Evolutionary conservation across 2,888 invertebrate species (phyloP), one percentile per base, ranked within the genome.

Genomic region (Hydroisotoma schaefferi): DNA sequence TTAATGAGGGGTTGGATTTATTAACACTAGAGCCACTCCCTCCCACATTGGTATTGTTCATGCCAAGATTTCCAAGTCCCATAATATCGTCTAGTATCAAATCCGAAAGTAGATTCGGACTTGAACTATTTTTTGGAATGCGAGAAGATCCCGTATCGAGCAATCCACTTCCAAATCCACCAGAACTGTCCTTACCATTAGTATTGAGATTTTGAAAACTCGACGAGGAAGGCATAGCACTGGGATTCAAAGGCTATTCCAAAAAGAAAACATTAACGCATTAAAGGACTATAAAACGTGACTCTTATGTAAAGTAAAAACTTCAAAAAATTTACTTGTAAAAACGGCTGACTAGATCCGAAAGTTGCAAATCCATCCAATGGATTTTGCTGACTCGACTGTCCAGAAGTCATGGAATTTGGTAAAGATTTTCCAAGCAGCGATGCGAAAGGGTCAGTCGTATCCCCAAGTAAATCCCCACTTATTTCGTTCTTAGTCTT

Each of bases 71-170:
- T 26, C 40, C 33, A 18, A 51, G 25, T 15, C 60, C 61, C 26
- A 61, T 61, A 20, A 62, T 49, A 56, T 66, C 65, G 29, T 59
- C 66, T n/a, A 61, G 47, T 20, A 64, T 62, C 27, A 66, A 55
- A 40, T 68, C 66, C 22, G 68, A 64, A 12, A 65, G 56, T 20
- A 68, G 58, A 53, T 68, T 68, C 1, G 68, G 68, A 37, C 56
- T 66, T 10, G 68, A 68, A 48, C 64, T 64, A 40, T 68, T 68
- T 56, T 68, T 68, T 4, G 61, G 61, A 10, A 62, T 61, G 8
- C 53, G 49, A n/a, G 46, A 52, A 20, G 18, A 37, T 15, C 57
- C 57, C 3, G 43, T 26, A 38, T 57, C 57, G n/a, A 57, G 20
- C n/a, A 57, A 28, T 43, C 57, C 57, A 4, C 47, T 37, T 37